phyloP scores from a whole-genome alignment of 1,140 invertebrate genomes.

The Hormaphis cornu region DNA sequence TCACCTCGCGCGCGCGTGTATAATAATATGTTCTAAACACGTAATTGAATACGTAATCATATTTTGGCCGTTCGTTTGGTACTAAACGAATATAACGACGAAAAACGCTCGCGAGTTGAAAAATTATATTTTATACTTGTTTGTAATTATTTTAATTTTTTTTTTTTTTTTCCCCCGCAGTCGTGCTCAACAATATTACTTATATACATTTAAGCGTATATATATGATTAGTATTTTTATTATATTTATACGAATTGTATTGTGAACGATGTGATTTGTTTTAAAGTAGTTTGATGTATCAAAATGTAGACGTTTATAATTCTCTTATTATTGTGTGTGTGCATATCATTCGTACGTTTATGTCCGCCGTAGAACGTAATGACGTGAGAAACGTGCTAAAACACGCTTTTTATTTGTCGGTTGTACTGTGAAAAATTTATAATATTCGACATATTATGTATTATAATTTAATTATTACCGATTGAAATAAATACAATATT shows the following conservation, averaged over 20 bases:
- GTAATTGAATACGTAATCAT: not conserved
- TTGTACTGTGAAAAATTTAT: no score
- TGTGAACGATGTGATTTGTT: slow-evolving; percentile 8
- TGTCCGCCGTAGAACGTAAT: not conserved
- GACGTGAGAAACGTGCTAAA: no score
- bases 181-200: slow-evolving; percentile 22
- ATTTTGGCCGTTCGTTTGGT: not conserved
- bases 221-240: slow-evolving; percentile 5
- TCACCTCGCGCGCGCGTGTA: not conserved
- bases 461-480: no score
- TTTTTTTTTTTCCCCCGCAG: not conserved
- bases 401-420: no score
- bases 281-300: slow-evolving; percentile 3
- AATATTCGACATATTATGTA: no score
- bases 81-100: not conserved
- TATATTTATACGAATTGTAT: not conserved
- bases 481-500: no score
- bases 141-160: slow-evolving; percentile 10
- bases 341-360: not conserved
- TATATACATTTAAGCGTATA: no score
- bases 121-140: slow-evolving; percentile 22
- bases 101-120: not conserved
- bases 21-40: not conserved
- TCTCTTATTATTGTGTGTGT: not conserved
- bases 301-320: not conserved